Base-by-base conservation (phyloP, 2,888 invertebrate species). In the Drosophila greeni region DNA sequence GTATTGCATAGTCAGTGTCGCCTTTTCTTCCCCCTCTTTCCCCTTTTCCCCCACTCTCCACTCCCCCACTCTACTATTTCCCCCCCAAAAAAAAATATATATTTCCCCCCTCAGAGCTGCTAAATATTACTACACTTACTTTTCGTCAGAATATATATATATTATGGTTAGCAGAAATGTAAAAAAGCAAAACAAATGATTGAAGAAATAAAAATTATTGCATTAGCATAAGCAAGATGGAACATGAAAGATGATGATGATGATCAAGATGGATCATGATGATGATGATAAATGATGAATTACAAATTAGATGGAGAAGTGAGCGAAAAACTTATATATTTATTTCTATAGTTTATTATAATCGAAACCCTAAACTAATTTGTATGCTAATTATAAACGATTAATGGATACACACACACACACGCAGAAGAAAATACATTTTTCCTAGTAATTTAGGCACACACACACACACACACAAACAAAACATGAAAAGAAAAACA, bases 271-370 rank as follows among this genome's bases (percentile, higher is more conserved):
- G 6, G 24, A 26, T 12, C 6, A 45, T 45, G 12, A 43, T 12
- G 12, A 45, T 29, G 16, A 43, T 26, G 18, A 29, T 18, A 26
- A 42, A 26, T 26, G 16, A 45, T 45, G 8, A 8, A 45, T 29
- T 31, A 60, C 58, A 39, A 43, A 61, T 47, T 23, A 18, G 18
- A 57, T 14, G 26, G 6, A 42, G 33, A 42, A 48, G 34, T 64
- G 37, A 67, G 55, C 67, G 8, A 34, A 37, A 49, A 54, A 66
- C 61, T 58, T 66, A 66, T 66, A 66, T 79, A 84, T 84, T 77
- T 84, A 77, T 77, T 84, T 78, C 82, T 73, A 75, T 82, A 77
- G 79, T 73, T 78, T 82, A 83, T 75, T 60, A 64, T 66, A 75
- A 72, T 58, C 67, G 60, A 45, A 45, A 75, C 64, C 66, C 74